Evolutionary conservation across 2,888 invertebrate genomes (phyloP), one percentile per base, ranked within the genome.

Genomic region (Deilephila elpenor): DNA sequence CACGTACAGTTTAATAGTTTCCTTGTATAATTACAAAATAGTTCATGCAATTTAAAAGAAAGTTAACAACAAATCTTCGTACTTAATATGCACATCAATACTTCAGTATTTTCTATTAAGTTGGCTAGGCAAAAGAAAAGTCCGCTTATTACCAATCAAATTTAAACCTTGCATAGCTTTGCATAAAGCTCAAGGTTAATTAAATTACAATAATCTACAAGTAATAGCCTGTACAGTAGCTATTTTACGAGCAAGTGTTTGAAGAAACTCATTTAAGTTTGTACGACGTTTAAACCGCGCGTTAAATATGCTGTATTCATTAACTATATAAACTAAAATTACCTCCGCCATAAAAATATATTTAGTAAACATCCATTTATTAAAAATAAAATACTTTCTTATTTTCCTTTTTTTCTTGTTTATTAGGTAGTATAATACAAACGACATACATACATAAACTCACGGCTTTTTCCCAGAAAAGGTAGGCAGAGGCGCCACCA

Each of bases 211-310:
- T 8, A n/a, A 20, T 20, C 67, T 67, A 51, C 25, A 51, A 67
- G 51, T 67, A 44, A 20, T 44, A 25, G 25, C 5, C 25, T 7
- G 5, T 56, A 56, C 56, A 56, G n/a, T 56, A 56, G 56, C n/a
- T 56, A 4, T 67, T 67, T 67, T 67, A 67, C 25, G 67, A 67
- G 44, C 67, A 67, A 67, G 25, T 67, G 25, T 25, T 51, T 67
- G 25, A 67, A 51, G 67, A 67, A 67, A 67, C 67, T 51, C 44
- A 51, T 64, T 67, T 67, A 51, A 67, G 20, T n/a, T 62, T 64
- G 64, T 62, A 14, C 14, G 32, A 20, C 62, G 20, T 64, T 64
- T 67, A 67, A 17, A 25, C 25, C 5, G 17, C 25, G 44, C 25
- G 44, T 25, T 51, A 51, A 67, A 44, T 3, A 67, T 44, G n/a